These are phyloP conservation scores for Sebastes ruberrimus DNA, from an alignment of 2,797 vertebrate species.

Conservation along the genomic window DNA sequence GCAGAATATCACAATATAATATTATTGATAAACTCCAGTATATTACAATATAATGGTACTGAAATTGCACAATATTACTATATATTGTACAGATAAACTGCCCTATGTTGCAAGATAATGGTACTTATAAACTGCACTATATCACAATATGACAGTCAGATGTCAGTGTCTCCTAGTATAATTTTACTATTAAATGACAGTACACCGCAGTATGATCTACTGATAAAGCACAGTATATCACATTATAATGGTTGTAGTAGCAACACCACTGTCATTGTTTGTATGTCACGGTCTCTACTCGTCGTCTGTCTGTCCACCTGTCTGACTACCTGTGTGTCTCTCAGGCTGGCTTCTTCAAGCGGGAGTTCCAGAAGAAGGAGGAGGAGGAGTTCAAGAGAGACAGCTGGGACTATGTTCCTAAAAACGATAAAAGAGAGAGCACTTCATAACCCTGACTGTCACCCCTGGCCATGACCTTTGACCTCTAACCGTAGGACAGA, in stretches of 20 bases:
- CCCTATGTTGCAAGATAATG: neutral
- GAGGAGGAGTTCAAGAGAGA: slow-evolving; percentile 78
- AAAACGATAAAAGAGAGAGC: slow-evolving; percentile 71
- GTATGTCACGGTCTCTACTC: neutral
- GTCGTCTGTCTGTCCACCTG: neutral
- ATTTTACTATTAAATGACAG: neutral
- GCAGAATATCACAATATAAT: neutral
- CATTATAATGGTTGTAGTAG: neutral
- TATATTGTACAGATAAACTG: neutral
- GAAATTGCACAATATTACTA: neutral
- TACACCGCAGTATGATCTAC: neutral
- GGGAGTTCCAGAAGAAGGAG: slow-evolving; percentile 76
- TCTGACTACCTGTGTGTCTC: slow-evolving; percentile 5
- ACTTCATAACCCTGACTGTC: slow-evolving; percentile 38
- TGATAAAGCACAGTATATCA: neutral
- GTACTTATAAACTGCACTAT: neutral
- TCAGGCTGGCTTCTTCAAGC: slow-evolving; percentile 95
- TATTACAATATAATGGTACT: neutral
- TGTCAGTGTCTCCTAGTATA: too few relatives aligned
- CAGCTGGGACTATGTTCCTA: slow-evolving; percentile 92
- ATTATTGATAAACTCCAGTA: neutral
- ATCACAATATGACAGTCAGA: neutral
- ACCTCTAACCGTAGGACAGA: slow-evolving; percentile 2
- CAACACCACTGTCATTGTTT: neutral
- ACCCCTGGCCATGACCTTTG: neutral